phyloP scores from a whole-genome alignment of 1,140 invertebrate genomes.

The Portunus trituberculatus region DNA sequence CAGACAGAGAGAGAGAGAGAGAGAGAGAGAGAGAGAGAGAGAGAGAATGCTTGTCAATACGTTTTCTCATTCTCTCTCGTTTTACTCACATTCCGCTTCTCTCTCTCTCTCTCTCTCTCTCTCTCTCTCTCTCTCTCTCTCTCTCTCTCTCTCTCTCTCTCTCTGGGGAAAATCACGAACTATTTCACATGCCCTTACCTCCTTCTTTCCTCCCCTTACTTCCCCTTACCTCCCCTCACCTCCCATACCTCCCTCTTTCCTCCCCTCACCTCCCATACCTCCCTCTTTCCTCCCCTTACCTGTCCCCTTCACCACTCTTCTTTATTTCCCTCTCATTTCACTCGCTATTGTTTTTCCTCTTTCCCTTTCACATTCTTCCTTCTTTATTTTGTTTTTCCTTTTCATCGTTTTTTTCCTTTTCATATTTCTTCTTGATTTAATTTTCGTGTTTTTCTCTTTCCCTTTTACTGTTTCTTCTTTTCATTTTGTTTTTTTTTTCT shows the following conservation, averaged over 20 bases:
- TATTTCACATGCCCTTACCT: too few species aligned
- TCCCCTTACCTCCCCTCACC: too few species aligned
- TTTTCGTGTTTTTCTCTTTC: background rate
- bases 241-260: background rate
- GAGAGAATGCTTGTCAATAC: too few species aligned
- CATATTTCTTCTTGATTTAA: too few species aligned
- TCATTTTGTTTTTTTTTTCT: too few species aligned
- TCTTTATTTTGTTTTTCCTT: too few species aligned
- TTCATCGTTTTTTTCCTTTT: background rate
- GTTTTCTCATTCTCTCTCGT: background rate
- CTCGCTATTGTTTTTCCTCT: background rate
- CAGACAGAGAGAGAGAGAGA: too few species aligned
- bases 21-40: too few species aligned
- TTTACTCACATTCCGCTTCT: background rate
- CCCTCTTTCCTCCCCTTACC: background rate
- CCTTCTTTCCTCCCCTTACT: too few species aligned
- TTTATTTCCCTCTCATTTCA: background rate
- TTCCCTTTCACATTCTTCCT: background rate
- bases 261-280: background rate
- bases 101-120: slow-evolving; percentile 41
- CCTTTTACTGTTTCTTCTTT: too few species aligned
- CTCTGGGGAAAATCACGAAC: too few species aligned
- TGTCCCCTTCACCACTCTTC: background rate
- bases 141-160: background rate
- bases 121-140: slow-evolving; percentile 26